phyloP scores from a whole-genome alignment of 2,888 invertebrate genomes.

The Caenorhabditis angaria region DNA sequence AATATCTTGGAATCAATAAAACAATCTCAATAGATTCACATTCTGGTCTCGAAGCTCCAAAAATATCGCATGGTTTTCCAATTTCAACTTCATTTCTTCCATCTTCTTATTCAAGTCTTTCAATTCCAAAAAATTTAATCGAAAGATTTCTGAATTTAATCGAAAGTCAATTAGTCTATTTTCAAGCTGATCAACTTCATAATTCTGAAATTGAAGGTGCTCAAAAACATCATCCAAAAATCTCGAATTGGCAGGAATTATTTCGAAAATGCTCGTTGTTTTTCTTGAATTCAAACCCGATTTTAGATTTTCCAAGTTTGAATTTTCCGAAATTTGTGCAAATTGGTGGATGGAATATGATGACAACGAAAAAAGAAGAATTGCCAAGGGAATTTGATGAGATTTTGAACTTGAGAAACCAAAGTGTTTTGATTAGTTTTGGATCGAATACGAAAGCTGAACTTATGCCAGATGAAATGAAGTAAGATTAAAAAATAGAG shows the following conservation, averaged over 20 bases:
- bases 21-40: slow-evolving; percentile 36
- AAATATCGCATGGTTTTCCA: slow-evolving; percentile 29
- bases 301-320: slow-evolving; percentile 31
- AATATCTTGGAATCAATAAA: slow-evolving; percentile 34
- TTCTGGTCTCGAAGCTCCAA: slow-evolving; percentile 27
- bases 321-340: slow-evolving; percentile 25
- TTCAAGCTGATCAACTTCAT: slow-evolving; percentile 14
- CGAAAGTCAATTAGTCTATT: slow-evolving; percentile 18
- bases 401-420: slow-evolving; percentile 13
- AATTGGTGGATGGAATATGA: slow-evolving; percentile 29
- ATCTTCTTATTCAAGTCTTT: slow-evolving; percentile 16
- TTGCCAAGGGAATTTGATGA: slow-evolving; percentile 10
- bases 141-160: slow-evolving; percentile 20
- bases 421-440: slow-evolving; percentile 33
- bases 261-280: slow-evolving; percentile 21
- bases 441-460: slow-evolving; percentile 30
- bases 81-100: slow-evolving; percentile 26
- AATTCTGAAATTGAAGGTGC: slow-evolving; percentile 19
- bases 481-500: slow-evolving; percentile 15
- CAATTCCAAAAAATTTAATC: slow-evolving; percentile 23
- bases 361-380: slow-evolving; percentile 17
- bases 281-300: slow-evolving; percentile 28
- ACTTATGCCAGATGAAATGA: slow-evolving; percentile 19
- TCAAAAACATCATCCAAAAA: slow-evolving; percentile 15
- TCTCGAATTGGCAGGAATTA: slow-evolving; percentile 24